Percentiles rank a stretch among this genome's conserved stretches.
Conservation (phyloP, 2,888 invertebrate genomes). For the Drosophila picticornis region DNA sequence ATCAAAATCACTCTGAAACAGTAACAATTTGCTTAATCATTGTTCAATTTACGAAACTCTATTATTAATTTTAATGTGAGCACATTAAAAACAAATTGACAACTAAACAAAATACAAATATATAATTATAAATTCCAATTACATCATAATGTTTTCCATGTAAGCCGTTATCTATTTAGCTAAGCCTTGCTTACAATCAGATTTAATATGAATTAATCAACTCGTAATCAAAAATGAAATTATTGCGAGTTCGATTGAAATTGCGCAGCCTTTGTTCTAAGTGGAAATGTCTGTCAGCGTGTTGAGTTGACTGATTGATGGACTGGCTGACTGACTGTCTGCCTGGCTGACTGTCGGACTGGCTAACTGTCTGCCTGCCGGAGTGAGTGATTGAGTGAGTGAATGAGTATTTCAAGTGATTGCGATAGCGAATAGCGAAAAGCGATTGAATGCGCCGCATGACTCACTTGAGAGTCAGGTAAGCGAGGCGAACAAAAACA, state of each 20-base stretch:
- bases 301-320: slow-evolving; percentile 55
- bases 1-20: background rate
- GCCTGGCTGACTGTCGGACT: slow-evolving; percentile 46
- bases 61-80: background rate
- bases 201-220: background rate
- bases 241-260: background rate
- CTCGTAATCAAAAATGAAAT: slow-evolving; percentile 9
- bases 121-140: background rate
- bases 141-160: background rate
- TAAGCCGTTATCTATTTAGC: background rate
- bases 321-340: slow-evolving; percentile 16
- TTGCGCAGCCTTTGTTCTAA: slow-evolving; percentile 52
- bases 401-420: slow-evolving; percentile 49
- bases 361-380: slow-evolving; percentile 3
- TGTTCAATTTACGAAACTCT: no score
- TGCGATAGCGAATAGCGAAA: slow-evolving; percentile 35
- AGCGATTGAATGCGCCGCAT: slow-evolving; percentile 32
- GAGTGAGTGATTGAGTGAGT: slow-evolving; percentile 29
- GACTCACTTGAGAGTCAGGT: slow-evolving; percentile 60
- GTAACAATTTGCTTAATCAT: background rate
- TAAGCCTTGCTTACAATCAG: background rate
- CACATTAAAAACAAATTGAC: background rate
- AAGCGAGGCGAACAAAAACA: slow-evolving; percentile 14
- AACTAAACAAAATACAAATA: background rate
- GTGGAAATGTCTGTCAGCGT: slow-evolving; percentile 73